These are phyloP conservation scores for Climacteris rufus DNA, from an alignment of 2,113 vertebrate genomes.

Conservation along the genomic window DNA sequence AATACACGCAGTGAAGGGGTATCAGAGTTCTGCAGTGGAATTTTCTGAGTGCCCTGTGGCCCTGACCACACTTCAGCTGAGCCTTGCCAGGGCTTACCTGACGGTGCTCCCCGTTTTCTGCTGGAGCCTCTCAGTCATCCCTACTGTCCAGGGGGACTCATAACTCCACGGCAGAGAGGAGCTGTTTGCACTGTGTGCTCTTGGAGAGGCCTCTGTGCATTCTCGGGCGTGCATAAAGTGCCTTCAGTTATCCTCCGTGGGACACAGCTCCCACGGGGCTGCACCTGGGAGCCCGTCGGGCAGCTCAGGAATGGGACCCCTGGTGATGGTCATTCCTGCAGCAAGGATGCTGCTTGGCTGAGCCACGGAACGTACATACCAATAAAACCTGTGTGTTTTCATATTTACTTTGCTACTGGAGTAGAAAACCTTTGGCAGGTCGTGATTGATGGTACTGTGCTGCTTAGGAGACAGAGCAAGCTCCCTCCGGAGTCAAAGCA, in stretches of 20 bases:
- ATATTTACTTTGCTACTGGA: constrained; percentile 52
- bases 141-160: background rate
- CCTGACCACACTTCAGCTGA: rapidly evolving
- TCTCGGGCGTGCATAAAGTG: rapidly evolving
- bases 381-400: constrained; percentile 29
- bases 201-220: rapidly evolving
- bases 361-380: background rate
- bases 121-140: rapidly evolving
- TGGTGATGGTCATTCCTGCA: background rate
- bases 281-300: background rate
- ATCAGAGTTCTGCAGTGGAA: background rate
- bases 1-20: rapidly evolving
- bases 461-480: constrained; percentile 36
- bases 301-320: background rate
- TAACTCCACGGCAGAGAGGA: background rate
- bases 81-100: background rate
- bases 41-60: rapidly evolving
- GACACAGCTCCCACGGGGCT: background rate
- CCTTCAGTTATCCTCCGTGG: background rate
- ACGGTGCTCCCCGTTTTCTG: background rate
- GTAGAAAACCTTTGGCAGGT: constrained; percentile 49
- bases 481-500: constrained; percentile 50
- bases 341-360: background rate
- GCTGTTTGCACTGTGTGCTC: rapidly evolving
- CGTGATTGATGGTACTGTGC: constrained; percentile 42